Conservation (phyloP, 2,888 invertebrate species). For the Caenorhabditis doughertyi region DNA sequence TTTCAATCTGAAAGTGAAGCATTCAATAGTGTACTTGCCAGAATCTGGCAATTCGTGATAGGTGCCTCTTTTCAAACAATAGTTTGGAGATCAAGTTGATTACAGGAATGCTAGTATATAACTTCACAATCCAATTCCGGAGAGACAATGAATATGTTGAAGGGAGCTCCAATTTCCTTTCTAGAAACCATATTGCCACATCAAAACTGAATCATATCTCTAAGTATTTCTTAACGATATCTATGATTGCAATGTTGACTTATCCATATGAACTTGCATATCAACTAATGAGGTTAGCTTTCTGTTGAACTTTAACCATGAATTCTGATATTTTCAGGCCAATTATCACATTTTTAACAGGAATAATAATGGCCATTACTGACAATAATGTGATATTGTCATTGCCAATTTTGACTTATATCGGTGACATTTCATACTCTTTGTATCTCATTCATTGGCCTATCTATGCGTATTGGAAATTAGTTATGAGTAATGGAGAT, state of each 20-base stretch:
- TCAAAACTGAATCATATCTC: neutral
- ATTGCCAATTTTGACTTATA: conserved; percentile 15
- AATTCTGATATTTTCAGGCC: conserved; percentile 14
- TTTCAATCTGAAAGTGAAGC: conserved; percentile 9
- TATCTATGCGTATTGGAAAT: conserved; percentile 35
- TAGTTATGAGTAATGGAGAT: conserved; percentile 1
- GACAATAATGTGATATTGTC: neutral
- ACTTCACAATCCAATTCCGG: neutral
- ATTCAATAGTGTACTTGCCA: conserved; percentile 35
- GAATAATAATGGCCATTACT: conserved; percentile 7
- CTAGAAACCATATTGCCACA: no score
- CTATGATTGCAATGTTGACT: neutral
- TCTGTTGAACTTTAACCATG: neutral
- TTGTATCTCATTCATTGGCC: conserved; percentile 53
- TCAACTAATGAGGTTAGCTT: conserved; percentile 3
- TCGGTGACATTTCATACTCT: conserved; percentile 40
- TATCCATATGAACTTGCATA: conserved; percentile 4
- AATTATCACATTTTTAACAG: conserved; percentile 27
- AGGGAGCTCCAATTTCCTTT: no score
- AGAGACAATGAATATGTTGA: no score
- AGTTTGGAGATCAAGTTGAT: neutral
- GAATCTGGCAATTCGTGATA: conserved; percentile 47
- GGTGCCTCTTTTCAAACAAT: no score
- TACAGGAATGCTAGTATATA: neutral
- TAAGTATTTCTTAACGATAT: neutral